These are phyloP conservation scores for Cavia aperea DNA, from an alignment of 2,113 vertebrate species.

Conservation along the genomic window DNA sequence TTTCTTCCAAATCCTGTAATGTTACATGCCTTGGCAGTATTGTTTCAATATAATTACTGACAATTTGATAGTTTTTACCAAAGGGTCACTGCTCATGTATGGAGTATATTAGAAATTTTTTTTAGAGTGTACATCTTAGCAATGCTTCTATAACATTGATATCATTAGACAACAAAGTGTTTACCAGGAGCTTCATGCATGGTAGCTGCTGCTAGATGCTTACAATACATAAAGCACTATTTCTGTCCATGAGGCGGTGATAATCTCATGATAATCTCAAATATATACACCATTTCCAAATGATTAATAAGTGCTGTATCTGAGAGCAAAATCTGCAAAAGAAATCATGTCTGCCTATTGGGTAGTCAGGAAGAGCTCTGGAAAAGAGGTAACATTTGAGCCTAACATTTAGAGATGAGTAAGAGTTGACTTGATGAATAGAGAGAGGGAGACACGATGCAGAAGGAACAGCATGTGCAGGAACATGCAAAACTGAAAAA, in stretches of 20 bases:
- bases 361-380: background rate
- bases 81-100: background rate
- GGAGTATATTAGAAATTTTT: background rate
- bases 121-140: background rate
- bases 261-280: background rate
- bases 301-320: background rate
- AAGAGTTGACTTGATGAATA: background rate
- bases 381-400: background rate
- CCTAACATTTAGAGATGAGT: background rate
- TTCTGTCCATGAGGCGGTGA: background rate
- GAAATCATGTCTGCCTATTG: background rate
- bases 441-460: no score
- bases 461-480: background rate
- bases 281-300: background rate
- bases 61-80: background rate
- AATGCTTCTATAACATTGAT: background rate
- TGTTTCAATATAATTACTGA: background rate
- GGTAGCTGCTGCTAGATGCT: background rate
- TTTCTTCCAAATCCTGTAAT: background rate
- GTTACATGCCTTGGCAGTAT: background rate
- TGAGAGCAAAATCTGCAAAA: background rate
- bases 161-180: background rate
- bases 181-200: background rate
- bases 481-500: background rate
- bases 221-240: background rate